Evolutionary conservation across 23 tunicate genomes (phyloP).

Genomic region (Ascidia mentula): DNA sequence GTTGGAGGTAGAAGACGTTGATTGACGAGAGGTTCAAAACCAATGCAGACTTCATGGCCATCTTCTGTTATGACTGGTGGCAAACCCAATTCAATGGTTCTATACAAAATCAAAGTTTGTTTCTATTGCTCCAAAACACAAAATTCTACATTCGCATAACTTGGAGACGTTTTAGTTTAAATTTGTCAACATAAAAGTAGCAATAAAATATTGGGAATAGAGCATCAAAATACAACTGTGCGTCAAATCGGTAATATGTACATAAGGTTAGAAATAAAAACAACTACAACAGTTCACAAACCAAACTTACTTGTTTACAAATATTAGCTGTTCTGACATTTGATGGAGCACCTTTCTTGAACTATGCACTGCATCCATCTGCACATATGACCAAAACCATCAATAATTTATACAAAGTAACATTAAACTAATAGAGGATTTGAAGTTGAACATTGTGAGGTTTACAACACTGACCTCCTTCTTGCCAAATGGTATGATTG

Average conservation of each 20-base stretch:
- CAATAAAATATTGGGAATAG: too few species aligned
- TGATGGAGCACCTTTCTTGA: constrained; percentile 35
- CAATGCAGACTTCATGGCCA: constrained; percentile 53
- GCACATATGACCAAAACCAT: constrained; percentile 12
- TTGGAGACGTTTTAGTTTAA: too few species aligned
- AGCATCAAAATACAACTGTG: too few species aligned
- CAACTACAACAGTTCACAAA: not conserved
- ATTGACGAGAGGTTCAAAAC: constrained; percentile 88
- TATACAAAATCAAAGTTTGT: not conserved
- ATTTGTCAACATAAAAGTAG: too few species aligned
- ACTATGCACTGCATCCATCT: constrained; percentile 52
- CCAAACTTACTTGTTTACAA: constrained; percentile 28
- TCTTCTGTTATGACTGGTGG: constrained; percentile 35
- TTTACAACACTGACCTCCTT: constrained; percentile 44
- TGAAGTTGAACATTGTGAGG: too few species aligned
- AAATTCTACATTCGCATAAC: too few species aligned
- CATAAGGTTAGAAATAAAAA: too few species aligned
- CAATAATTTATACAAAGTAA: not conserved
- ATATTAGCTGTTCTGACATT: constrained; percentile 42
- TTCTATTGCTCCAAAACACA: too few species aligned
- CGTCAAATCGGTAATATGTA: too few species aligned
- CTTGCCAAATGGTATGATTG: constrained; percentile 51
- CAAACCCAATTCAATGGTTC: constrained; percentile 27
- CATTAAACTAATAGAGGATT: too few species aligned
- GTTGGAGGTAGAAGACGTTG: constrained; percentile 88